Base-by-base conservation (phyloP, 2,888 invertebrate genomes). In the Sesia apiformis region DNA sequence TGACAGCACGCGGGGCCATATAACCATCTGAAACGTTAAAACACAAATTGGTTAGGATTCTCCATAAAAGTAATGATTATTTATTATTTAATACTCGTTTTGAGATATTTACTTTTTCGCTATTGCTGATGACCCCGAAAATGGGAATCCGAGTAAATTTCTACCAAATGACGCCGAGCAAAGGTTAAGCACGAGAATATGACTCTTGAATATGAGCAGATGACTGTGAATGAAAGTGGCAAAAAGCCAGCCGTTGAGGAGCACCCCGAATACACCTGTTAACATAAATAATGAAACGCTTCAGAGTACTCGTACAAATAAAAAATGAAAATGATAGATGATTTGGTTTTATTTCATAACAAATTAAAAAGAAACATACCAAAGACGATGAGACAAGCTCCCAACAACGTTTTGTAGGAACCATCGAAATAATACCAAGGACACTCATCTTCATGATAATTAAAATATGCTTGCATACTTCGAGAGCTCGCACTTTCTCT, bases 201-300 rank as follows among this genome's bases (percentile, higher is more conserved):
- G 90, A 72, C 89, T 90, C 72, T 82, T 88, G 67, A 85, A 87
- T 60, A 84, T 80, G 56, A 91, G 78, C 57, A 90, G 85, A 73
- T 90, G 89, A 73, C 90, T 90, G 74, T 90, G 86, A 63, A 91
- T 75, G 75, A 91, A 90, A 40, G 91, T 89, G 70, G 81, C 81
- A 70, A 88, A 88, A 58, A 91, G 84, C 91, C 91, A 91, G 62
- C 84, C 81, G 66, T 91, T 91, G 65, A 90, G 80, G 75, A 90
- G 84, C 80, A 90, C 84, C 76, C 91, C 90, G 65, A 86, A 85
- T 66, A 87, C 75, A 75, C 91, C 91, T 91, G 80, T 56, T 66
- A 67, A 67, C 50, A 38, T 38, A 46, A 46, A 5, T 23, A 46
- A 46, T 8, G 23, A 23, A 23, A 23, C 23, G 23, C 23, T 23